A percentile compares a stretch with the other conserved stretches of the same genome.
Conservation (phyloP, 2,888 invertebrate genomes). For the Drosophila cognata region DNA sequence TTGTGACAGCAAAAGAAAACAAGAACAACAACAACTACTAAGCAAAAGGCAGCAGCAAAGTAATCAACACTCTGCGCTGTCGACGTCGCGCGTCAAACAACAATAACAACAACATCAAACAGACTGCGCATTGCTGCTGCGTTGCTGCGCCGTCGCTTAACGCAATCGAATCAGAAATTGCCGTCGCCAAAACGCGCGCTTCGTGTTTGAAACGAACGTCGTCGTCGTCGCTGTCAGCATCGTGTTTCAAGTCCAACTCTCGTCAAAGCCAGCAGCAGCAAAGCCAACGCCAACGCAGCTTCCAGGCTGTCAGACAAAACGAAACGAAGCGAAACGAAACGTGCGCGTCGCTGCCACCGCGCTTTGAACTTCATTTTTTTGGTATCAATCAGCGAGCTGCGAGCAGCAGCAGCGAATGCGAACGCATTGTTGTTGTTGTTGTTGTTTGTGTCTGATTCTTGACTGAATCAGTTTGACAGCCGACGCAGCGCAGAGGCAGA, state of each 20-base stretch:
- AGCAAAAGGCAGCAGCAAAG: conserved; percentile 43
- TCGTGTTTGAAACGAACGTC: conserved; percentile 67
- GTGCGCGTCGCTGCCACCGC: conserved; percentile 66
- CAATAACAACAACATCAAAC: conserved; percentile 31
- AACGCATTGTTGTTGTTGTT: conserved; percentile 47
- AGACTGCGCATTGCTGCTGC: conserved; percentile 60
- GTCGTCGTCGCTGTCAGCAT: conserved; percentile 51
- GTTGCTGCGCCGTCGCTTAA: conserved; percentile 74
- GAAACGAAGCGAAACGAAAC: conserved; percentile 70
- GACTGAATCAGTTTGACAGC: conserved; percentile 81
- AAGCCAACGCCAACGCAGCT: conserved; percentile 55
- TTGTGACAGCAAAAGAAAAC: conserved; percentile 55
- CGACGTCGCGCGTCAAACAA: conserved; percentile 65
- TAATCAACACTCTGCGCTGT: conserved; percentile 73
- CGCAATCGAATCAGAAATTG: conserved; percentile 80
- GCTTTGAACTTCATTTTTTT: conserved; percentile 80
- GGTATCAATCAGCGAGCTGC: conserved; percentile 72
- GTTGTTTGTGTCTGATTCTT: conserved; percentile 70
- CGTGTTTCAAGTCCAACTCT: conserved; percentile 67
- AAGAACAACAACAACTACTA: conserved; percentile 14
- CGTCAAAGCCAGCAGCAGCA: conserved; percentile 50
- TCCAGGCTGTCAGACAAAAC: conserved; percentile 57
- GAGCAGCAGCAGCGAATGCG: conserved; percentile 42
- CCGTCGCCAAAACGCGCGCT: conserved; percentile 78
- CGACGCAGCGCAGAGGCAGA: conserved; percentile 38